Conservation (phyloP, 1,140 invertebrate genomes). For the Teleogryllus occipitalis region DNA sequence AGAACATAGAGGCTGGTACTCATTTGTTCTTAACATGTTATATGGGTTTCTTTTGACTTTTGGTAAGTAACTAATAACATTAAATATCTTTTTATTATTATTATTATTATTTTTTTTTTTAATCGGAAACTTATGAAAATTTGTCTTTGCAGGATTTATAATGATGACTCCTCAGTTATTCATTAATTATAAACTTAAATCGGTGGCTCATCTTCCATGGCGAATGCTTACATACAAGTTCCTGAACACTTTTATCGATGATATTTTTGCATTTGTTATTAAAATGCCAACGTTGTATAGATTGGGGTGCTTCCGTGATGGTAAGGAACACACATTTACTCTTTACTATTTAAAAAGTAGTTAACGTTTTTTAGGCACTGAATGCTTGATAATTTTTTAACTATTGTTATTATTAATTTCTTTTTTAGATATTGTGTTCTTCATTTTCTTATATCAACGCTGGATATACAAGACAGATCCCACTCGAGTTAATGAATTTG, state of each 20-base stretch:
- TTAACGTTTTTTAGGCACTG: neutral
- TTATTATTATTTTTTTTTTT: neutral
- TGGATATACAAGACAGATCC: slow-evolving; percentile 97
- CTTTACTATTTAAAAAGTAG: neutral
- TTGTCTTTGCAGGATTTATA: slow-evolving; percentile 69
- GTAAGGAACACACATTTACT: slow-evolving; percentile 40
- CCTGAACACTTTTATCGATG: slow-evolving; percentile 99
- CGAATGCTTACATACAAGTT: slow-evolving; percentile 99
- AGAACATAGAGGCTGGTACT: slow-evolving; percentile 98
- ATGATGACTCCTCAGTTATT: slow-evolving; percentile 99
- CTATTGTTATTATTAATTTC: neutral
- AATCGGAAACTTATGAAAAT: neutral
- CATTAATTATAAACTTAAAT: slow-evolving; percentile 99
- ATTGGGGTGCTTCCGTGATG: slow-evolving; percentile 92
- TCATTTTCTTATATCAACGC: slow-evolving; percentile 96
- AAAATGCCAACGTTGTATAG: slow-evolving; percentile 98
- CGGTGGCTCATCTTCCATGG: slow-evolving; percentile 97
- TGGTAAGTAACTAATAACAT: slow-evolving; percentile 43
- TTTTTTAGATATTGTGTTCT: slow-evolving; percentile 89
- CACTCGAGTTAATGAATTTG: slow-evolving; percentile 92
- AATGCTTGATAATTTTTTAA: neutral
- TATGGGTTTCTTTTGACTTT: slow-evolving; percentile 98
- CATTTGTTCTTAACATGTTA: slow-evolving; percentile 78
- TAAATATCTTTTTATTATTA: neutral
- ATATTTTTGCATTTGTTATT: slow-evolving; percentile 99